phyloP scores from a whole-genome alignment of 2,888 invertebrate genomes.

The Mylabris sibirica region DNA sequence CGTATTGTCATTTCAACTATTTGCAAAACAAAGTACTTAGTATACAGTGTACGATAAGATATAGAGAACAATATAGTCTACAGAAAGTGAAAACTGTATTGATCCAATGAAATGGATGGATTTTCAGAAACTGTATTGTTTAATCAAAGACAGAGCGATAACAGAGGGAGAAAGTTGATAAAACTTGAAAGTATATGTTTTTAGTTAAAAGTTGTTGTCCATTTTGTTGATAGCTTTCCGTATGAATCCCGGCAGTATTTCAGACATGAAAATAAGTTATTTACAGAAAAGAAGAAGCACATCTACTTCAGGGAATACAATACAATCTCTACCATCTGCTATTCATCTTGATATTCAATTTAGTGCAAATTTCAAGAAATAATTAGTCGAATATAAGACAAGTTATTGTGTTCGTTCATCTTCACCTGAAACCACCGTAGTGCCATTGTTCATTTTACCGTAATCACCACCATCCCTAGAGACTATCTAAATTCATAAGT shows the following conservation, averaged over 20 bases:
- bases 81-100: slow-evolving; percentile 5
- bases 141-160: neutral
- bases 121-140: neutral
- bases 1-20: slow-evolving; percentile 17
- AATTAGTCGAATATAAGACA: too few species aligned
- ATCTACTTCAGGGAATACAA: neutral
- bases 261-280: neutral
- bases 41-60: too few species aligned
- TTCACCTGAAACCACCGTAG: neutral
- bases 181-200: neutral
- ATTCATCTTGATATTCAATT: too few species aligned
- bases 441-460: neutral
- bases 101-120: neutral
- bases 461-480: neutral
- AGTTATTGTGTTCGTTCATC: too few species aligned
- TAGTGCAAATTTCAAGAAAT: too few species aligned
- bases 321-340: too few species aligned
- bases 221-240: neutral
- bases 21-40: neutral
- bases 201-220: neutral
- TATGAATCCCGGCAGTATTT: neutral
- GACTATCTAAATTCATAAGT: neutral
- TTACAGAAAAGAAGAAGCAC: neutral
- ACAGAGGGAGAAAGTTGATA: neutral
- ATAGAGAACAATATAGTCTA: neutral